Conservation (phyloP, 2,888 invertebrate genomes). For the Ashinkailepas kermadecensis region DNA sequence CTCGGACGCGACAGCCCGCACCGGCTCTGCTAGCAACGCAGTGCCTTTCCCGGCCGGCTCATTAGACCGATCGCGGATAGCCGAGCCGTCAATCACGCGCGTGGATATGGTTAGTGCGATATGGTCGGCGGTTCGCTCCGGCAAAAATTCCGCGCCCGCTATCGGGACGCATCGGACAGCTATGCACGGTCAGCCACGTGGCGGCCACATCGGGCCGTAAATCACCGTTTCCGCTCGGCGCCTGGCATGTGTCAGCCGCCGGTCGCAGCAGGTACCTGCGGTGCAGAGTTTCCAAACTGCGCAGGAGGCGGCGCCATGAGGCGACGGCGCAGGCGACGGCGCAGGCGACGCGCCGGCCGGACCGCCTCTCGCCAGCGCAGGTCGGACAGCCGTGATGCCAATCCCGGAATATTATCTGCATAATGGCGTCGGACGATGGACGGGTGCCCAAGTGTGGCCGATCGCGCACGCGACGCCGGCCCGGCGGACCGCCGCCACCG, state of each 20-base stretch:
- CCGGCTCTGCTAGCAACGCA: no score
- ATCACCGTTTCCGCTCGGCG: not conserved
- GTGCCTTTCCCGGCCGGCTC: not conserved
- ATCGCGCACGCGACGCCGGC: not conserved
- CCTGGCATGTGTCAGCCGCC: not conserved
- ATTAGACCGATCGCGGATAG: not conserved
- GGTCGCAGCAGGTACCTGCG: no score
- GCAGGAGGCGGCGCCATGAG: not conserved
- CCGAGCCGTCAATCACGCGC: not conserved
- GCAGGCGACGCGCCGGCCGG: not conserved
- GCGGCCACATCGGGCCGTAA: not conserved
- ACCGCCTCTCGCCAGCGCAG: not conserved
- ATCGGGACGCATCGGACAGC: not conserved
- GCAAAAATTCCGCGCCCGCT: not conserved
- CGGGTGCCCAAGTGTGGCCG: not conserved
- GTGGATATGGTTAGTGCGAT: not conserved
- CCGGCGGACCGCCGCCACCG: not conserved
- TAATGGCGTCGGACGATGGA: not conserved
- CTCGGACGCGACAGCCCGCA: no score
- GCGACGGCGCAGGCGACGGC: not conserved
- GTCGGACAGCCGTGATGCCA: not conserved
- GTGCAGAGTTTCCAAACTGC: not conserved
- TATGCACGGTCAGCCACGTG: not conserved
- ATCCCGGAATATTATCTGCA: not conserved
- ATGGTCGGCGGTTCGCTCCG: not conserved